A percentile compares a stretch with the other conserved stretches of the same genome.
phyloP scores from a whole-genome alignment of 2,113 vertebrate genomes.

The Myotis yumanensis region DNA sequence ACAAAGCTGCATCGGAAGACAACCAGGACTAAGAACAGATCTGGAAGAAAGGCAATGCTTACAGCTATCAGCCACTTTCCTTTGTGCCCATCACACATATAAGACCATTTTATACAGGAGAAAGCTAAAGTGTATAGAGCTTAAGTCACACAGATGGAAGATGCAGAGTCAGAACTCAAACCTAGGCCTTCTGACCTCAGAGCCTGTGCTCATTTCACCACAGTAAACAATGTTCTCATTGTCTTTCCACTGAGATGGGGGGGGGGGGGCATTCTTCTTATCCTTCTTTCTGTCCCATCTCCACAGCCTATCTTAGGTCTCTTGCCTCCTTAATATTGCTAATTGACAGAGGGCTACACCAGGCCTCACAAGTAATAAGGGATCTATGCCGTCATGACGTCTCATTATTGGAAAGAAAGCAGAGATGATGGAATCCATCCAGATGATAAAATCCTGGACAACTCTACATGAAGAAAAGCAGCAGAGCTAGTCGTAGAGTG shows the following conservation, averaged over 20 bases:
- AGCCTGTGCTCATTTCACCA: neutral
- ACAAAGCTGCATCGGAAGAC: neutral
- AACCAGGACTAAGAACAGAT: neutral
- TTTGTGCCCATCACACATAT: neutral
- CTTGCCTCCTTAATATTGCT: neutral
- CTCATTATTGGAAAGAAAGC: constrained; percentile 13
- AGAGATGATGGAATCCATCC: neutral
- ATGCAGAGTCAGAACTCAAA: neutral
- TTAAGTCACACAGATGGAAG: neutral
- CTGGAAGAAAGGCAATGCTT: neutral
- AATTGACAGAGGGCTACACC: neutral
- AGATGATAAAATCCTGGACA: neutral
- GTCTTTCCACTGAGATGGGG: neutral
- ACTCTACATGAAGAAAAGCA: neutral
- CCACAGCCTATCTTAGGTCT: neutral
- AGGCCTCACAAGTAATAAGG: neutral
- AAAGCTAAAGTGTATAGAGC: neutral
- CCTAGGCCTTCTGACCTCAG: neutral
- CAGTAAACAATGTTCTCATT: neutral
- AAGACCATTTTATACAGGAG: neutral
- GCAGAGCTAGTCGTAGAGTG: neutral
- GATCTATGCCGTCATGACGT: neutral
- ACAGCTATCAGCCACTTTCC: neutral
- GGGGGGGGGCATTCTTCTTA: neutral
- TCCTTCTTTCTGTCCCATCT: neutral